A percentile compares a stretch with the other conserved stretches of the same genome.
Evolutionary conservation across 2,888 invertebrate genomes (phyloP).

Genomic region (Acrobasis consociella): DNA sequence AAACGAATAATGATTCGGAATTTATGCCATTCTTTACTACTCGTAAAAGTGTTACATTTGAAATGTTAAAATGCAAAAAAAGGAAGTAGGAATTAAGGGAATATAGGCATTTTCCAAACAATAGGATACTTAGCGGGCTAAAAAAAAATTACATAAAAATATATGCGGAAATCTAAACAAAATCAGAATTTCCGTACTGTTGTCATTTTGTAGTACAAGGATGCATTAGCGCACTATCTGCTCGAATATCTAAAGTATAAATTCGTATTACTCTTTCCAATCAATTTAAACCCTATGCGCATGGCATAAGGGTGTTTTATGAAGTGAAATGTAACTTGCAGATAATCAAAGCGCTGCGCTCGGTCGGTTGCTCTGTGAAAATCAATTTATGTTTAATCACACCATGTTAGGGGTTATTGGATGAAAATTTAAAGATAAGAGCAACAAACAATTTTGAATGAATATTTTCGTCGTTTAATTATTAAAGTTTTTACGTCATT

Average conservation of each 20-base stretch:
- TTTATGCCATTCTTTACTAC: too few species aligned
- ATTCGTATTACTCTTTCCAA: conserved; percentile 7
- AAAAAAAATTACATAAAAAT: too few species aligned
- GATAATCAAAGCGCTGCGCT: conserved; percentile 27
- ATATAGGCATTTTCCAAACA: too few species aligned
- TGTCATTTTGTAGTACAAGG: conserved; percentile 28
- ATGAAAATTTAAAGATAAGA: conserved; percentile 4
- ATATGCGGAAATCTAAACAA: too few species aligned
- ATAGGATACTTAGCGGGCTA: too few species aligned
- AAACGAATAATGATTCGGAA: too few species aligned
- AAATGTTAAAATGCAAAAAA: too few species aligned
- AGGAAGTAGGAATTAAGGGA: too few species aligned
- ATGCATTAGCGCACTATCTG: conserved; percentile 47
- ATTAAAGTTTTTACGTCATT: too few species aligned
- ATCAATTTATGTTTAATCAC: conserved; percentile 30
- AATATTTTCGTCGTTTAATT: too few species aligned
- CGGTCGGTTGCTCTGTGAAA: conserved; percentile 26
- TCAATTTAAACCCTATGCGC: conserved; percentile 27
- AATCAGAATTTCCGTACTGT: not conserved
- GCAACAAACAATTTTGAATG: not conserved
- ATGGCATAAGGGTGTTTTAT: conserved; percentile 16
- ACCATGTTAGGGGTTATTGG: conserved; percentile 15
- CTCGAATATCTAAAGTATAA: conserved; percentile 18
- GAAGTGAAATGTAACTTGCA: conserved; percentile 13
- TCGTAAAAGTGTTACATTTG: too few species aligned